These are phyloP conservation scores for Lordiphosa fenestrarum DNA, from an alignment of 2,888 invertebrate species.

Conservation along the genomic window DNA sequence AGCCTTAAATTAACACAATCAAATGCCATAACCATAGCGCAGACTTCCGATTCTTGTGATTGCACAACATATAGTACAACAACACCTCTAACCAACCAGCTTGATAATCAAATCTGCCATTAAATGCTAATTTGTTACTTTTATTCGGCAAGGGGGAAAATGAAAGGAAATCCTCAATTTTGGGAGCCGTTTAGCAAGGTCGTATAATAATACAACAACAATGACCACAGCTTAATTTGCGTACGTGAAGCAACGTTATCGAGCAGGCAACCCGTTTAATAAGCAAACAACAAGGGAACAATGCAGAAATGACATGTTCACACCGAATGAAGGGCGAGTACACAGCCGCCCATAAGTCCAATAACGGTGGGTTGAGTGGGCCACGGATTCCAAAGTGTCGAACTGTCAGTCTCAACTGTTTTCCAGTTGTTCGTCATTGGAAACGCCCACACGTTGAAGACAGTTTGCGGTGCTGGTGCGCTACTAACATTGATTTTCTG, in stretches of 20 bases:
- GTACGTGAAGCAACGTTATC: too few relatives aligned
- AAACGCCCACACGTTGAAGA: constrained; percentile 22
- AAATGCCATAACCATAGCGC: constrained; percentile 30
- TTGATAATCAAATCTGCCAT: constrained; percentile 41
- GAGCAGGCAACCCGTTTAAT: too few relatives aligned
- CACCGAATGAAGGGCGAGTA: not conserved
- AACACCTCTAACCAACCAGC: constrained; percentile 17
- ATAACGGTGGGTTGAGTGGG: constrained; percentile 20
- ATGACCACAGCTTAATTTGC: too few relatives aligned
- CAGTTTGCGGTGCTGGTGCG: constrained; percentile 7
- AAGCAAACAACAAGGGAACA: constrained; percentile 23
- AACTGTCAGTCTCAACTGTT: constrained; percentile 16
- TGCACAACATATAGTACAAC: constrained; percentile 46
- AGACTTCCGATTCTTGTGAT: constrained; percentile 55
- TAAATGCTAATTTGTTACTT: constrained; percentile 42
- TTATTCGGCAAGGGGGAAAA: constrained; percentile 34
- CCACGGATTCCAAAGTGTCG: constrained; percentile 16
- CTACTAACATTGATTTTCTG: constrained; percentile 52
- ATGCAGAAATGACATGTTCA: constrained; percentile 9
- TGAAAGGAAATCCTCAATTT: constrained; percentile 48
- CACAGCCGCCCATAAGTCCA: constrained; percentile 32
- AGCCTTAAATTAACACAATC: constrained; percentile 33
- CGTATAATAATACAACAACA: constrained; percentile 36
- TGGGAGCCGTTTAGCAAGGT: constrained; percentile 42
- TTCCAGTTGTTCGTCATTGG: constrained; percentile 20